Percentiles rank a stretch among this genome's conserved stretches.
These are phyloP conservation scores for Caiman crocodilus DNA, from an alignment of 2,797 vertebrate species.

Conservation along the genomic window DNA sequence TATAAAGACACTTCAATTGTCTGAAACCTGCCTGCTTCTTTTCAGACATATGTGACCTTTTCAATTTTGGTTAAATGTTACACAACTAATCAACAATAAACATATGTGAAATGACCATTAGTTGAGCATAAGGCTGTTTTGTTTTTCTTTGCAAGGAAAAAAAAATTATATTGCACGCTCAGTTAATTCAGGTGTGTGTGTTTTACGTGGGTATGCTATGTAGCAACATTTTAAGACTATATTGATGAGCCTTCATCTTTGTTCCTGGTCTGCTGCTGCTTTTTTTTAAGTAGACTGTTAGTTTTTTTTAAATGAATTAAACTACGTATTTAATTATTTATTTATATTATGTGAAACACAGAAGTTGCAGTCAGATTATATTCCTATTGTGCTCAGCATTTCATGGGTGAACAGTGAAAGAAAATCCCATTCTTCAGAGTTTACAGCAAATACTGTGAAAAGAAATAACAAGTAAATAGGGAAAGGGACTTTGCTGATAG, in stretches of 20 bases:
- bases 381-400: fast-evolving
- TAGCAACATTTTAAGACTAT: not conserved
- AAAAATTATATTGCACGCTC: not conserved
- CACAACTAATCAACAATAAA: not conserved
- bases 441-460: not conserved
- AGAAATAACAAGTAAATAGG: not conserved
- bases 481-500: not conserved
- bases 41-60: not conserved
- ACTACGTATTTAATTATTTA: not conserved
- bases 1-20: not conserved
- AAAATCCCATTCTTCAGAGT: not conserved
- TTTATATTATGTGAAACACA: not conserved
- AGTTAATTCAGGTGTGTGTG: not conserved
- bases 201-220: not conserved
- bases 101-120: not conserved
- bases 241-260: not conserved
- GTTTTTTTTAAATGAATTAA: not conserved
- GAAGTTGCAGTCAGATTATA: not conserved
- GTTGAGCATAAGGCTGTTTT: not conserved
- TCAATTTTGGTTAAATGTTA: not conserved
- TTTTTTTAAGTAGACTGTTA: not conserved
- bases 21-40: not conserved
- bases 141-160: not conserved
- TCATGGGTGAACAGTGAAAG: not conserved
- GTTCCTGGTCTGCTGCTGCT: not conserved